These are phyloP conservation scores for Mimumesa dahlbomi DNA, from an alignment of 2,888 invertebrate genomes.

Conservation along the genomic window DNA sequence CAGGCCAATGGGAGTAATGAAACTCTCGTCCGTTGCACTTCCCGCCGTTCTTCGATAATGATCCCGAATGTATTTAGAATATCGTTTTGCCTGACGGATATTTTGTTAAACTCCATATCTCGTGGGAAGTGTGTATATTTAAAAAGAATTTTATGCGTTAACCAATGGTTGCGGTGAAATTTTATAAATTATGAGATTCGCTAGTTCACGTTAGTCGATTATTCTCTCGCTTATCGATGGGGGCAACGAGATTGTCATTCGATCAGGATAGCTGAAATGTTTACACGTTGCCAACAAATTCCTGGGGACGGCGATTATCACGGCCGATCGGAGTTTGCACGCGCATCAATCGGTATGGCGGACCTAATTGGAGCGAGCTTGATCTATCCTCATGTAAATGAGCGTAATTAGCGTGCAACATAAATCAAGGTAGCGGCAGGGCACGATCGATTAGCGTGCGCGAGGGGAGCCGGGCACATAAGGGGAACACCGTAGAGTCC, in stretches of 20 bases:
- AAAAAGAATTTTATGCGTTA: too few relatives aligned
- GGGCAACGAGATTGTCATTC: too few relatives aligned
- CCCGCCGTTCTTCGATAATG: too few relatives aligned
- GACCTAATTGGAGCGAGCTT: constrained; percentile 71
- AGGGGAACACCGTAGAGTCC: neutral
- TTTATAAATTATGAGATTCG: neutral
- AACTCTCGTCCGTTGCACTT: constrained; percentile 3
- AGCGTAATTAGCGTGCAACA: constrained; percentile 77
- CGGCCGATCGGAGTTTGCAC: constrained; percentile 16
- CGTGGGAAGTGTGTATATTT: too few relatives aligned
- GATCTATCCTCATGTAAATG: constrained; percentile 77
- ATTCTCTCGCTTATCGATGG: too few relatives aligned
- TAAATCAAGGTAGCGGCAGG: constrained; percentile 75
- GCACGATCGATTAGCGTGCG: constrained; percentile 56
- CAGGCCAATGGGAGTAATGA: constrained; percentile 30
- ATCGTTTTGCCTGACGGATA: too few relatives aligned
- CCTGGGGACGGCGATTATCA: constrained; percentile 19
- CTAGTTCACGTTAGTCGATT: too few relatives aligned
- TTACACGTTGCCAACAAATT: too few relatives aligned
- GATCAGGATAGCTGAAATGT: too few relatives aligned
- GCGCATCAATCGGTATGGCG: constrained; percentile 44
- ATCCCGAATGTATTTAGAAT: too few relatives aligned
- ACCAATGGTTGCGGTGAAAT: too few relatives aligned
- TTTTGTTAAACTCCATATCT: too few relatives aligned
- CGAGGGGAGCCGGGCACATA: constrained; percentile 21